Evolutionary conservation across 2,888 invertebrate species (phyloP).

Genomic region (Fragum whitleyi): DNA sequence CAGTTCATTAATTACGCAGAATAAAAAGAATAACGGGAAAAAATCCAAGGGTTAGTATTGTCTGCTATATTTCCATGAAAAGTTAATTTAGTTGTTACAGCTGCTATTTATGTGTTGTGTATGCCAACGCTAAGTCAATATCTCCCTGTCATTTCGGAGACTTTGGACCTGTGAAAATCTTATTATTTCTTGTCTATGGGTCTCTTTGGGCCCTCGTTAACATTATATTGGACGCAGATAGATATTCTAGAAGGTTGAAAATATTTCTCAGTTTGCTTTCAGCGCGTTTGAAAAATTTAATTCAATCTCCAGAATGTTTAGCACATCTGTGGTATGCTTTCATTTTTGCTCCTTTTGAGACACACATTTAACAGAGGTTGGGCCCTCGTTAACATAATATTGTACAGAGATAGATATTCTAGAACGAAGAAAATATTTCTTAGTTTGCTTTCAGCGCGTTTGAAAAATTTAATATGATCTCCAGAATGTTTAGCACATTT

Average conservation of each 20-base stretch:
- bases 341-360: no score
- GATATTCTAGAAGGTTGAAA: not conserved
- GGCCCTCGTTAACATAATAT: conserved; percentile 8
- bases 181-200: conserved; percentile 21
- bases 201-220: not conserved
- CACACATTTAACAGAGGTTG: no score
- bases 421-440: not conserved
- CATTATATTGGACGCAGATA: conserved; percentile 9
- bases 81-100: not conserved
- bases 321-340: no score
- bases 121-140: conserved; percentile 18
- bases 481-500: no score
- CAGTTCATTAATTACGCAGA: no score
- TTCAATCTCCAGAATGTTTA: no score
- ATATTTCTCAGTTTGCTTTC: no score
- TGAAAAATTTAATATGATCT: no score
- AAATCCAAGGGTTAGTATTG: not conserved
- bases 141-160: conserved; percentile 6
- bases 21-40: no score
- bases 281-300: no score
- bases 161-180: conserved; percentile 19
- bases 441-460: no score
- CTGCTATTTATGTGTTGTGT: conserved; percentile 4
- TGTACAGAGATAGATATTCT: not conserved
- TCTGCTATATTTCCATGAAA: conserved; percentile 1